Evolutionary conservation across 2,888 invertebrate species (phyloP).

Genomic region (Osmoderma eremita): DNA sequence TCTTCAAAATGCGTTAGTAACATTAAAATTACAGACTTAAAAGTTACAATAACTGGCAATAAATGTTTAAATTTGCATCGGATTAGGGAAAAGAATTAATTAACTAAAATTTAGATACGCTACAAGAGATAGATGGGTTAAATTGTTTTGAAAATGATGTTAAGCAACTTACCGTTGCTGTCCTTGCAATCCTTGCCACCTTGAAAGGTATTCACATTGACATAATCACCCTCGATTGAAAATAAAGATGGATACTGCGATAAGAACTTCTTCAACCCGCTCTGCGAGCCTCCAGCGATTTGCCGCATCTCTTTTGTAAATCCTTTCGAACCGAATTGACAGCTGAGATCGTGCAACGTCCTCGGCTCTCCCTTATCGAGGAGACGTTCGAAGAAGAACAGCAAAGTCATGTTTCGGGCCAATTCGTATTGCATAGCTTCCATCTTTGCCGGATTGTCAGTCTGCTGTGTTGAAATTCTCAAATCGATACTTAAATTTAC

Average conservation of each 20-base stretch:
- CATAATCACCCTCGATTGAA: slow-evolving; percentile 92
- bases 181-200: slow-evolving; percentile 72
- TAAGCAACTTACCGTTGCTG: slow-evolving; percentile 61
- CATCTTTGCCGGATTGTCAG: slow-evolving; percentile 67
- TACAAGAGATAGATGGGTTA: slow-evolving; percentile 5
- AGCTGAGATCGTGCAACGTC: slow-evolving; percentile 96
- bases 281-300: slow-evolving; percentile 94
- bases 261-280: slow-evolving; percentile 95
- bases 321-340: slow-evolving; percentile 98
- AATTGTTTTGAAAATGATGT: background rate
- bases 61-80: slow-evolving; percentile 27
- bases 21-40: slow-evolving; percentile 5
- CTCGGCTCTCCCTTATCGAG: slow-evolving; percentile 96
- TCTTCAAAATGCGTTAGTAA: slow-evolving; percentile 4
- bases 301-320: slow-evolving; percentile 99
- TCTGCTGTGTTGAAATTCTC: background rate
- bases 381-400: slow-evolving; percentile 98
- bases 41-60: background rate
- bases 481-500: slow-evolving; percentile 11
- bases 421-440: slow-evolving; percentile 95
- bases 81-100: slow-evolving; percentile 12
- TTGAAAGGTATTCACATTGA: slow-evolving; percentile 84
- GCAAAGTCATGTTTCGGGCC: slow-evolving; percentile 92
- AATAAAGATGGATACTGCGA: slow-evolving; percentile 96
- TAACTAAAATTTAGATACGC: slow-evolving; percentile 5